Percentiles rank a stretch among this genome's conserved stretches.
Conservation (phyloP, 2,113 vertebrate genomes). For the Anseranas semipalmata region DNA sequence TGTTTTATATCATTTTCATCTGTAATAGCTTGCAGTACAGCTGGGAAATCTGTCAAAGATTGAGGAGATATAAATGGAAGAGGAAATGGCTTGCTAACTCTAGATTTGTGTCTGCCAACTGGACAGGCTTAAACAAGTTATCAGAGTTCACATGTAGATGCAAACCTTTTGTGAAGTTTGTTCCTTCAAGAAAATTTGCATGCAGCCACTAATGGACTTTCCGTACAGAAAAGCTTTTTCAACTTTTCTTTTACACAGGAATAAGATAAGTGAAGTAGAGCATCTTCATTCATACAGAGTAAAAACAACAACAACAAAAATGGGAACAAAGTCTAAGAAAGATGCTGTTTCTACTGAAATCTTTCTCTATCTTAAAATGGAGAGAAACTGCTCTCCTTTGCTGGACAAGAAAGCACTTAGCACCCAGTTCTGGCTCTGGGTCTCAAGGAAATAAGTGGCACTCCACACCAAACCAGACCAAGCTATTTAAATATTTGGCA, state of each 20-base stretch:
- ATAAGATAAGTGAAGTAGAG: not conserved
- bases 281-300: accelerated
- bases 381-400: not conserved
- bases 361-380: not conserved
- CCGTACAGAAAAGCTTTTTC: not conserved
- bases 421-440: not conserved
- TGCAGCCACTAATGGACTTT: not conserved
- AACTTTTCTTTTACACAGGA: not conserved
- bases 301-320: too few species aligned
- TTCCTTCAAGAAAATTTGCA: not conserved
- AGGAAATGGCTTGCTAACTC: not conserved
- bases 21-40: not conserved
- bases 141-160: not conserved
- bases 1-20: not conserved
- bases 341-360: not conserved
- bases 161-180: not conserved
- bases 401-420: not conserved
- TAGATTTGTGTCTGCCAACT: not conserved
- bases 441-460: not conserved
- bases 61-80: not conserved
- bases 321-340: not conserved
- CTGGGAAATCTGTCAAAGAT: not conserved
- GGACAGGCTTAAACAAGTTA: not conserved
- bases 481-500: not conserved
- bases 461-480: not conserved